A percentile compares a stretch with the other conserved stretches of the same genome.
phyloP scores from a whole-genome alignment of 2,113 vertebrate species.

The Pycnonotus jocosus region DNA sequence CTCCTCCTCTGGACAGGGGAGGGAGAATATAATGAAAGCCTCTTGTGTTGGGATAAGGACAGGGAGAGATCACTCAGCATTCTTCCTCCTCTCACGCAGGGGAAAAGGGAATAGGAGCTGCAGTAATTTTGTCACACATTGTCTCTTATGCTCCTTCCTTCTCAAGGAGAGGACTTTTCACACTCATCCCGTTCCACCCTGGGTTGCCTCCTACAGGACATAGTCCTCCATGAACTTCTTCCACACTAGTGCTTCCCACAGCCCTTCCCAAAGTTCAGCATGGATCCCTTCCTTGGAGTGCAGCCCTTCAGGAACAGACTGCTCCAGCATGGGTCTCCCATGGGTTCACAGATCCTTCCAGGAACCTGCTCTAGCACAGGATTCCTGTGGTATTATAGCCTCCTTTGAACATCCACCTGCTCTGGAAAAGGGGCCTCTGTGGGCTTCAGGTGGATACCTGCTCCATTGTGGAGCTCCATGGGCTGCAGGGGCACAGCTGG shows the following conservation, averaged over 20 bases:
- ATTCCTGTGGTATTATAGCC: neutral
- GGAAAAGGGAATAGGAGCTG: neutral
- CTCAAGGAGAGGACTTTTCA: neutral
- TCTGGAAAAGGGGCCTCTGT: neutral
- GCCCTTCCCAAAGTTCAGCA: neutral
- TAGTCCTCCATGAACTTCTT: neutral
- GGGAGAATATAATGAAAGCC: neutral
- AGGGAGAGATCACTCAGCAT: neutral
- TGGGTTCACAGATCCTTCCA: neutral
- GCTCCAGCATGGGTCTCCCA: neutral
- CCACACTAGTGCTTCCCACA: neutral
- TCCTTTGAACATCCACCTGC: neutral
- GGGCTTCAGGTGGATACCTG: neutral
- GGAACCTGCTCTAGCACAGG: neutral
- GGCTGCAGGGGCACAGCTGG: neutral
- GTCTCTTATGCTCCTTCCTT: neutral
- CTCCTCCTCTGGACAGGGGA: neutral
- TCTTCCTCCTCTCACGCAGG: neutral
- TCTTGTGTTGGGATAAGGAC: neutral
- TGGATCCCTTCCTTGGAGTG: neutral
- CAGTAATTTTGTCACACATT: fast-evolving
- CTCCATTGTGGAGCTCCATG: fast-evolving
- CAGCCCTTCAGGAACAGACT: neutral
- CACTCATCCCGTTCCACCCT: fast-evolving
- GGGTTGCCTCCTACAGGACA: neutral